Percentiles rank a stretch among this genome's conserved stretches.
Evolutionary conservation across 2,888 invertebrate genomes (phyloP).

Genomic region (Charanyca ferruginea): DNA sequence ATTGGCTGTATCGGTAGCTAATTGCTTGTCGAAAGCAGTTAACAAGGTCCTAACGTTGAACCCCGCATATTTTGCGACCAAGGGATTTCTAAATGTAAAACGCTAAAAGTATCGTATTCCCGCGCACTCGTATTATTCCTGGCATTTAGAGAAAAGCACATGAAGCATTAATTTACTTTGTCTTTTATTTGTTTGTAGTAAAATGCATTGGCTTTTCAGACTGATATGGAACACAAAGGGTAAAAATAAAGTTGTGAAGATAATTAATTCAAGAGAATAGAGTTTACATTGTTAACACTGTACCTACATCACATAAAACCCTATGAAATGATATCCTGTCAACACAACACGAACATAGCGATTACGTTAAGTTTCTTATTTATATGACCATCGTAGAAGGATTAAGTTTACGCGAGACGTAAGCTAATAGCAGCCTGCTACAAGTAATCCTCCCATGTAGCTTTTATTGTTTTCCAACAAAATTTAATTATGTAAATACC

Average conservation of each 20-base stretch:
- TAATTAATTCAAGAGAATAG: conserved; percentile 37
- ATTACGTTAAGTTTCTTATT: conserved; percentile 55
- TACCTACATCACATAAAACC: conserved; percentile 41
- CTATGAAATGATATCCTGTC: conserved; percentile 52
- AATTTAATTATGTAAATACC: conserved; percentile 68
- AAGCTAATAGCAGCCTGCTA: conserved; percentile 54
- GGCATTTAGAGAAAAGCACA: conserved; percentile 19
- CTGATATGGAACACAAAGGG: not conserved
- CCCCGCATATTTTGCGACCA: conserved; percentile 24
- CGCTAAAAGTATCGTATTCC: conserved; percentile 19
- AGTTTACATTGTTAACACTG: conserved; percentile 23
- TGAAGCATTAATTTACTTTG: not conserved
- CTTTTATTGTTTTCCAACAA: conserved; percentile 44
- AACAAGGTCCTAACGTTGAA: conserved; percentile 19
- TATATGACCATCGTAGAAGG: conserved; percentile 49
- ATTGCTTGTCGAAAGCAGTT: conserved; percentile 41
- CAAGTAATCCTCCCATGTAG: conserved; percentile 17
- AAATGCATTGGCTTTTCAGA: not conserved
- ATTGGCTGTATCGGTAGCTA: conserved; percentile 18
- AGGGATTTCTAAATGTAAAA: conserved; percentile 30
- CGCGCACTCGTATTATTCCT: conserved; percentile 3
- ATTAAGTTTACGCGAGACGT: conserved; percentile 53
- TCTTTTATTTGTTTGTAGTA: not conserved
- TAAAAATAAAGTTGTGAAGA: conserved; percentile 18
- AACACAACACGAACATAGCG: conserved; percentile 47